phyloP scores from a whole-genome alignment of 2,797 vertebrate species.

The Danio aesculapii region DNA sequence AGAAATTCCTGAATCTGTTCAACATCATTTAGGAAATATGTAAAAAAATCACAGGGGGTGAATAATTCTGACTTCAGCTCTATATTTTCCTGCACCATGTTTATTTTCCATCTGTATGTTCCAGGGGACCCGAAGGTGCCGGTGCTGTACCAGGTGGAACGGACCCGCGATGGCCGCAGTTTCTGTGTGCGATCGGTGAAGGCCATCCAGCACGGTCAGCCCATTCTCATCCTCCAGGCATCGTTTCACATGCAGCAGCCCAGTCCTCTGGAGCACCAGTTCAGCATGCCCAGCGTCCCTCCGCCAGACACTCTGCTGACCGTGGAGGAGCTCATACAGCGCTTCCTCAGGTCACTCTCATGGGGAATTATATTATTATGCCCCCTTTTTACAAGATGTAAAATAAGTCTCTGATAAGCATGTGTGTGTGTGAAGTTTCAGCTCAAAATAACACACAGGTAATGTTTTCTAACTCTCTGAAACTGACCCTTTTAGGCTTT shows the following conservation, averaged over 20 bases:
- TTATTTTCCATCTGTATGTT: neutral
- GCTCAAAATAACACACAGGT: too few species aligned
- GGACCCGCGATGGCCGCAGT: constrained; percentile 88
- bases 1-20: neutral
- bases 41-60: too few species aligned
- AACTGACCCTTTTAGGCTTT: too few species aligned
- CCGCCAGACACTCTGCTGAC: constrained; percentile 86
- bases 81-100: too few species aligned
- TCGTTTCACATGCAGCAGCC: constrained; percentile 89
- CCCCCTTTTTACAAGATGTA: too few species aligned
- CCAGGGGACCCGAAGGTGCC: constrained; percentile 91
- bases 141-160: constrained; percentile 92
- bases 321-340: constrained; percentile 82
- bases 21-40: too few species aligned
- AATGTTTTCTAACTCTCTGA: too few species aligned
- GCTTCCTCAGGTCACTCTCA: constrained; percentile 77
- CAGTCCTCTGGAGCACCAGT: constrained; percentile 90
- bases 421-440: too few species aligned
- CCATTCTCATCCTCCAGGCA: constrained; percentile 91
- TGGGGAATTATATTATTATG: too few species aligned
- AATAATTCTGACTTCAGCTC: too few species aligned
- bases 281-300: constrained; percentile 88
- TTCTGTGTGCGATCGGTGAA: constrained; percentile 91
- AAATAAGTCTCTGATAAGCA: too few species aligned
- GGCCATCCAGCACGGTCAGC: constrained; percentile 89